A percentile compares a stretch with the other conserved stretches of the same genome.
These are phyloP conservation scores for Brachionus sp. DNA, from an alignment of 1,140 invertebrate genomes.

Conservation along the genomic window DNA sequence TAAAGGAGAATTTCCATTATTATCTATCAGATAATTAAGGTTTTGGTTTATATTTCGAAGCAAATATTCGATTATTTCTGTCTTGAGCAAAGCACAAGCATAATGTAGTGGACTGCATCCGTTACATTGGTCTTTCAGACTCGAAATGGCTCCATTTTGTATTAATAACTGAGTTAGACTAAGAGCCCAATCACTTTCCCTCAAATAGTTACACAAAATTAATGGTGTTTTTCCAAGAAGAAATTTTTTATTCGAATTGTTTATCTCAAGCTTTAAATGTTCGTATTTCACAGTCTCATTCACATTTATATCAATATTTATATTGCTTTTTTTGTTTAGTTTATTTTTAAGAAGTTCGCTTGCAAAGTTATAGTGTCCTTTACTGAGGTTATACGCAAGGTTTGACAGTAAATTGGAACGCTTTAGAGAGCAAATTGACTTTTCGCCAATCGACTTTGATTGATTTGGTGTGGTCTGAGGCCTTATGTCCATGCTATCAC, in stretches of 20 bases:
- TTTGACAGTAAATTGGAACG: neutral
- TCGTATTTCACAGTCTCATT: slow-evolving; percentile 20
- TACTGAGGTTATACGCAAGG: slow-evolving; percentile 2
- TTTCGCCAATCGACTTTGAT: neutral
- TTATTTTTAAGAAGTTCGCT: slow-evolving; percentile 14
- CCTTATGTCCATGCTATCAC: neutral
- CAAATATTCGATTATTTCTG: neutral
- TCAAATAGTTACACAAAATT: slow-evolving; percentile 16
- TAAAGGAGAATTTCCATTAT: slow-evolving; percentile 18
- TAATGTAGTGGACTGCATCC: slow-evolving; percentile 21
- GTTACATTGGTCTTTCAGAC: neutral
- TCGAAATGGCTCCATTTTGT: neutral
- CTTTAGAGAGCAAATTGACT: neutral
- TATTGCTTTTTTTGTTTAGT: neutral
- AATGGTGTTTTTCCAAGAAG: slow-evolving; percentile 18
- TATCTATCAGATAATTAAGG: neutral
- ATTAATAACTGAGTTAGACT: neutral
- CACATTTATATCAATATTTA: neutral
- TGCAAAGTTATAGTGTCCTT: slow-evolving; percentile 27
- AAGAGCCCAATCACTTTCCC: slow-evolving; percentile 18
- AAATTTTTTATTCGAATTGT: neutral
- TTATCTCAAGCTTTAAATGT: slow-evolving; percentile 3
- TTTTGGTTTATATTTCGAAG: neutral
- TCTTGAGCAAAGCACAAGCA: slow-evolving; percentile 34
- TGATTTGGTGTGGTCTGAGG: neutral